A percentile compares a stretch with the other conserved stretches of the same genome.
These are phyloP conservation scores for Varanus komodoensis DNA, from an alignment of 2,113 vertebrate genomes.

Conservation along the genomic window DNA sequence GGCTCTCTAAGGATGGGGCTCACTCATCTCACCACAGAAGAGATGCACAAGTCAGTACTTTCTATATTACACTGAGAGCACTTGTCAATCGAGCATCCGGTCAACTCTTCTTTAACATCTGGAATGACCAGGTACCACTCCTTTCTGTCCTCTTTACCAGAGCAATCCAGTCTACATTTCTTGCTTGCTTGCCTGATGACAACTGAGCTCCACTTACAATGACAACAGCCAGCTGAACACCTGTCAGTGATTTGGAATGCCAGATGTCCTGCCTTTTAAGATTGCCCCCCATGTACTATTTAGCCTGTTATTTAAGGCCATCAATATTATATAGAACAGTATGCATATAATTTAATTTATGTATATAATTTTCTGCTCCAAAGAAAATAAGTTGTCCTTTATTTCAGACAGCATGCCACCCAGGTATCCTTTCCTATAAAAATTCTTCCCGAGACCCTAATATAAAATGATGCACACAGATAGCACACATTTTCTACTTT, in stretches of 20 bases:
- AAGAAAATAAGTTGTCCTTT: background rate
- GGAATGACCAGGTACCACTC: background rate
- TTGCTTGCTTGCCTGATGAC: background rate
- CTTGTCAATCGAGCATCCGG: background rate
- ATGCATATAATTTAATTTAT: background rate
- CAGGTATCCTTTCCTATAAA: background rate
- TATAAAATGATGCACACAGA: background rate
- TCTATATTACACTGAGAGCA: background rate
- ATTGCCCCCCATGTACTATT: background rate
- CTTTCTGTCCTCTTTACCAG: background rate
- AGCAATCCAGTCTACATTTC: background rate
- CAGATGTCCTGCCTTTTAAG: background rate
- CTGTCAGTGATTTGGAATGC: background rate
- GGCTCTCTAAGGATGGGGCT: background rate
- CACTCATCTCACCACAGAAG: conserved; percentile 9
- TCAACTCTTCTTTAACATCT: background rate
- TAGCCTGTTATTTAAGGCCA: background rate
- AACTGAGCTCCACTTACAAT: background rate
- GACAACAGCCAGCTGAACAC: background rate
- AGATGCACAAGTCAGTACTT: background rate
- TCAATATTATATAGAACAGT: background rate
- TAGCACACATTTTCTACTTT: background rate
- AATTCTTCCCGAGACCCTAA: no score
- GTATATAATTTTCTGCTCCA: background rate
- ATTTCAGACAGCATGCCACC: background rate